Conservation (phyloP, 1,140 invertebrate species). For the Marisa cornuarietis region DNA sequence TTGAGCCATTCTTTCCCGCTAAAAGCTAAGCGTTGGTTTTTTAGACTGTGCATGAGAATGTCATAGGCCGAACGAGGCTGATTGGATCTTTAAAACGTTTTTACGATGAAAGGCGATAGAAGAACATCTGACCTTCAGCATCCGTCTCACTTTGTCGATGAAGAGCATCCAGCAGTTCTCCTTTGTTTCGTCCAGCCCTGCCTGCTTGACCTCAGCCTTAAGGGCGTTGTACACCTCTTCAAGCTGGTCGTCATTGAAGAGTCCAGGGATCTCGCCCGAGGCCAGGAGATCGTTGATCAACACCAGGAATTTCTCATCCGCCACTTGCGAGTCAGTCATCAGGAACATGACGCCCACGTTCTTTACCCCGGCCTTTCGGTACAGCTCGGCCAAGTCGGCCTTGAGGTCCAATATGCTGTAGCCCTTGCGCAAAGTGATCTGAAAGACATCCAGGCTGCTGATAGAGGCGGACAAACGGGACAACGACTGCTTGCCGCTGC, state of each 20-base stretch:
- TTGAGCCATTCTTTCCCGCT: too few relatives aligned
- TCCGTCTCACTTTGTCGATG: slow-evolving; percentile 89
- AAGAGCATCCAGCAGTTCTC: slow-evolving; percentile 98
- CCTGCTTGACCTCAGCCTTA: slow-evolving; percentile 87
- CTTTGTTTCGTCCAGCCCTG: slow-evolving; percentile 83
- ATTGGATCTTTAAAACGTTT: too few relatives aligned
- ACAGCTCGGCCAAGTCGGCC: slow-evolving; percentile 86
- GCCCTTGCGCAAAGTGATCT: slow-evolving; percentile 92
- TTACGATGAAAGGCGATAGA: too few relatives aligned
- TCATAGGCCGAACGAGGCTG: too few relatives aligned
- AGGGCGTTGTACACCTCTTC: slow-evolving; percentile 92
- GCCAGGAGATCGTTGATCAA: slow-evolving; percentile 95
- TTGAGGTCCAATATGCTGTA: slow-evolving; percentile 88
- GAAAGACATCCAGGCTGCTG: slow-evolving; percentile 82
- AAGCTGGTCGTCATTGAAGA: slow-evolving; percentile 94
- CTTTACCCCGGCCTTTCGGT: slow-evolving; percentile 91
- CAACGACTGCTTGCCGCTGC: slow-evolving; percentile 94
- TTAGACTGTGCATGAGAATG: too few relatives aligned
- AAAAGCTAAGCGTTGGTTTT: too few relatives aligned
- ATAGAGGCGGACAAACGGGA: slow-evolving; percentile 93
- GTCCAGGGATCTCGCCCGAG: slow-evolving; percentile 94
- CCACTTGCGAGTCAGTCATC: slow-evolving; percentile 83
- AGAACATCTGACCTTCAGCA: slow-evolving; percentile 78
- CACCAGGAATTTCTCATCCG: slow-evolving; percentile 94
- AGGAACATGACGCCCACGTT: slow-evolving; percentile 91